These are phyloP conservation scores for Oppia nitens DNA, from an alignment of 1,140 invertebrate genomes.

Conservation along the genomic window DNA sequence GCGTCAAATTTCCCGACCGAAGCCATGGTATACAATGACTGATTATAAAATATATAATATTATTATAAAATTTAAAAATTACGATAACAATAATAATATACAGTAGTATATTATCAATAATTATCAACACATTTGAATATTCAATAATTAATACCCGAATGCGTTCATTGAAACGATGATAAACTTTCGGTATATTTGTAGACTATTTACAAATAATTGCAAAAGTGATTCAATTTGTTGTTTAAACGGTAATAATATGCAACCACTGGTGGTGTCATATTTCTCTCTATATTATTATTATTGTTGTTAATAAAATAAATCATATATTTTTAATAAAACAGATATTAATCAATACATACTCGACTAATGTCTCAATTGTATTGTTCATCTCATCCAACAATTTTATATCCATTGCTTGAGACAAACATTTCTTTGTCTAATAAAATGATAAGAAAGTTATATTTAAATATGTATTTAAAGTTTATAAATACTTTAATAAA, in stretches of 20 bases:
- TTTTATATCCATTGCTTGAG: background rate
- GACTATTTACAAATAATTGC: background rate
- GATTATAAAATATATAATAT: too few relatives aligned
- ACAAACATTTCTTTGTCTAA: background rate
- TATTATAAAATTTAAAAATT: too few relatives aligned
- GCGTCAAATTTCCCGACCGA: slow-evolving; percentile 8
- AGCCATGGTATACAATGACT: slow-evolving; percentile 5
- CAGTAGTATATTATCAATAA: background rate
- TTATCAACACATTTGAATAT: background rate
- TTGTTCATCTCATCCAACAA: background rate
- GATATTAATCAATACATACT: background rate
- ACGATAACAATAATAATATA: too few relatives aligned
- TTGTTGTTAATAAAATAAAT: too few relatives aligned
- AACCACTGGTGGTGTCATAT: background rate
- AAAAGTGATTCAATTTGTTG: background rate
- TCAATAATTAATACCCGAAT: background rate
- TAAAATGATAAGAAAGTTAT: too few relatives aligned
- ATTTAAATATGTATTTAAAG: background rate
- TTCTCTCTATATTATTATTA: background rate
- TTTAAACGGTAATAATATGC: background rate
- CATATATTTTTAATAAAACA: background rate
- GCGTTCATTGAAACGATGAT: background rate
- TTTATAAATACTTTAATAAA: background rate
- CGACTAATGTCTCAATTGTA: background rate
- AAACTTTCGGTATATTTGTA: background rate